These are phyloP conservation scores for Falco cherrug DNA, from an alignment of 2,797 vertebrate genomes.

Conservation along the genomic window DNA sequence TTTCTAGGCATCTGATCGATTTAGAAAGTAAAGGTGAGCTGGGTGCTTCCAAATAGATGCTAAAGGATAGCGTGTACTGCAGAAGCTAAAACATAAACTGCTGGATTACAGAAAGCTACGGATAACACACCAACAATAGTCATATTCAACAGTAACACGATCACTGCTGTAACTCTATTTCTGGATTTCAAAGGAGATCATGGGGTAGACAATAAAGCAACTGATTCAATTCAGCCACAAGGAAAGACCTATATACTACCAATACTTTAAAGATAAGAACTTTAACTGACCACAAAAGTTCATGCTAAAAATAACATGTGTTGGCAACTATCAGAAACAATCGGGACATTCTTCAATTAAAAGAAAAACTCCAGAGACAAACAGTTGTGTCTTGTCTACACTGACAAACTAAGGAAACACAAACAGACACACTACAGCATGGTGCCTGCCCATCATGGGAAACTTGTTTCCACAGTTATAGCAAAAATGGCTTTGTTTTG, in stretches of 20 bases:
- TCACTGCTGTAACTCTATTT: not conserved
- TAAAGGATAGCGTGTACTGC: not conserved
- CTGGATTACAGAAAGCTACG: not conserved
- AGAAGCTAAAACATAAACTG: not conserved
- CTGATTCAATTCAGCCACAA: fast-evolving
- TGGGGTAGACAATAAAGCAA: not conserved
- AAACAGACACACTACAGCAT: not conserved
- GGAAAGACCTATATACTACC: not conserved
- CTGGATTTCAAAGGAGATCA: not conserved
- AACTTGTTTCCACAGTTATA: not conserved
- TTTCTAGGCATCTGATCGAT: not conserved
- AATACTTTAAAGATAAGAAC: not conserved
- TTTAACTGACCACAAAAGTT: not conserved
- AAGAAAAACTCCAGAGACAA: not conserved
- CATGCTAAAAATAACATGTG: not conserved
- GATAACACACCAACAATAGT: not conserved
- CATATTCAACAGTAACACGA: not conserved
- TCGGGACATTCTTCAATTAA: not conserved
- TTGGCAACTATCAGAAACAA: not conserved
- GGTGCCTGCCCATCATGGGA: not conserved
- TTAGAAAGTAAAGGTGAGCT: not conserved
- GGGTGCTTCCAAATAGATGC: not conserved
- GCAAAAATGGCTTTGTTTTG: not conserved
- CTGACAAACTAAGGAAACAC: not conserved
- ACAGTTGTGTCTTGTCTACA: not conserved